Evolutionary conservation across 2,113 vertebrate species (phyloP).

Genomic region (Oplegnathus fasciatus): DNA sequence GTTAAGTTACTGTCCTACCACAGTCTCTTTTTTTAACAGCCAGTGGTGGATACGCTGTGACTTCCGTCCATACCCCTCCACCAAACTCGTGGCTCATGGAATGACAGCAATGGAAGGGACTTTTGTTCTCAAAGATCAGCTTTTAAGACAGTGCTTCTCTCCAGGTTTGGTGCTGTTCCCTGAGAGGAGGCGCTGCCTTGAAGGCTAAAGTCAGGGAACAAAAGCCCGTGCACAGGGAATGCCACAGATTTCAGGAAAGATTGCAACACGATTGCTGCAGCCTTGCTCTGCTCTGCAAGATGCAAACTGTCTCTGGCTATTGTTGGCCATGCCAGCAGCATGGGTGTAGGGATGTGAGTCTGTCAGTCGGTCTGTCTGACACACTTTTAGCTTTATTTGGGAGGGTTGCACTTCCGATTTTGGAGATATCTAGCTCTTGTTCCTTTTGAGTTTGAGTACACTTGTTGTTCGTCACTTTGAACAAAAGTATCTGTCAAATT

Average conservation of each 20-base stretch:
- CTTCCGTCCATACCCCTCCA: background rate
- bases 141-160: background rate
- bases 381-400: background rate
- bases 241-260: no score
- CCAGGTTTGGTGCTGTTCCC: no score
- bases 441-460: background rate
- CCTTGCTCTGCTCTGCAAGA: no score
- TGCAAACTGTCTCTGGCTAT: no score
- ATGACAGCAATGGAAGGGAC: background rate
- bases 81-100: background rate
- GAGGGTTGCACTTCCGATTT: background rate
- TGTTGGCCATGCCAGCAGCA: no score
- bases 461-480: background rate
- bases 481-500: background rate
- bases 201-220: no score
- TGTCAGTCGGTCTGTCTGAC: no score
- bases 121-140: background rate
- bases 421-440: background rate
- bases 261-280: no score
- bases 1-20: background rate
- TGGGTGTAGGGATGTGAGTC: no score
- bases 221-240: no score
- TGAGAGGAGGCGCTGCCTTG: no score
- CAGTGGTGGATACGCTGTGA: background rate
- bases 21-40: background rate